Conservation (phyloP, 2,888 invertebrate species). For the Himalopsyche kuldschensis region DNA sequence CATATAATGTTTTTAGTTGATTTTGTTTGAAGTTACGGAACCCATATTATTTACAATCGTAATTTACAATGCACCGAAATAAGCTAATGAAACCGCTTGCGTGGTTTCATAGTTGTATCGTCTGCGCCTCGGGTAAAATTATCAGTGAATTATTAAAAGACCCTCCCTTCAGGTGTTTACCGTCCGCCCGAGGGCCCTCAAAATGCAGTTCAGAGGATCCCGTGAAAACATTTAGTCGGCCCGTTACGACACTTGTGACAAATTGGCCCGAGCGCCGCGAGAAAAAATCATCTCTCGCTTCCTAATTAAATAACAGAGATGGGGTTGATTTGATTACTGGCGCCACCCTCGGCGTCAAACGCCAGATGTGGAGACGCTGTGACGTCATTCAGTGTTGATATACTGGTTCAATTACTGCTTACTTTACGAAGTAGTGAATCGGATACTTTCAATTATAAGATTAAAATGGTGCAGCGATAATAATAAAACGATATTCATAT, state of each 20-base stretch:
- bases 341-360: neutral
- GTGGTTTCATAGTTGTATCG: neutral
- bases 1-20: no score
- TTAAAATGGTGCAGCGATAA: no score
- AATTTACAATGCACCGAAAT: no score
- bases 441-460: neutral
- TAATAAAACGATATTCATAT: no score
- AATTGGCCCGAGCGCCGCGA: neutral
- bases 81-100: neutral
- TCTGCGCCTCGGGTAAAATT: slow-evolving; percentile 1
- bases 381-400: neutral
- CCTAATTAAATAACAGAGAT: slow-evolving; percentile 16
- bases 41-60: no score
- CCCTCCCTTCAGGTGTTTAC: neutral
- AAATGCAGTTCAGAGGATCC: neutral
- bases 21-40: no score
- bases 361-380: neutral
- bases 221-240: neutral
- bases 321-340: slow-evolving; percentile 1
- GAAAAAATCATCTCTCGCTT: slow-evolving; percentile 10
- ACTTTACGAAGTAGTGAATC: neutral
- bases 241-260: slow-evolving; percentile 8
- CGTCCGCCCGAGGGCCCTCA: neutral
- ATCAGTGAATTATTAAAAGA: slow-evolving; percentile 1
- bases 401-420: neutral